Evolutionary conservation across 2,888 invertebrate genomes (phyloP).

Genomic region (Lagria hirta): DNA sequence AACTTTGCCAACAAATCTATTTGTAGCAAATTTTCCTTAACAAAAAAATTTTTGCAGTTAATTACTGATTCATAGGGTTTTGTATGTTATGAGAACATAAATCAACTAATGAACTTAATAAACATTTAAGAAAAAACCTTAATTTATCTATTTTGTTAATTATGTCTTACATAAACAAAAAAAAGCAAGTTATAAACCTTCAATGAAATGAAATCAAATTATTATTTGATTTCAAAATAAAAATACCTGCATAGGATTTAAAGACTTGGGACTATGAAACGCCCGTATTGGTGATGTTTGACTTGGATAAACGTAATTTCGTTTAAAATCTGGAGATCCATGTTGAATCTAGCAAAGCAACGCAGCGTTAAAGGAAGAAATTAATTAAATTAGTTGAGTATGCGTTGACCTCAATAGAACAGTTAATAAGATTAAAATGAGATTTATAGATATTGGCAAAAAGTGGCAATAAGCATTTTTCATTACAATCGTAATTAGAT

Average conservation of each 20-base stretch:
- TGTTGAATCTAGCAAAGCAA: conserved; percentile 54
- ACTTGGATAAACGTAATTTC: conserved; percentile 73
- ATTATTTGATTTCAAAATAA: too few relatives aligned
- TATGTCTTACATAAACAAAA: conserved; percentile 6
- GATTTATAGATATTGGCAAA: too few relatives aligned
- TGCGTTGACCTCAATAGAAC: too few relatives aligned
- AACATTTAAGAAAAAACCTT: conserved; percentile 3
- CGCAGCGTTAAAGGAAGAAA: conserved; percentile 42
- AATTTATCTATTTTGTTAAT: conserved; percentile 12
- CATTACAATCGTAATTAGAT: too few relatives aligned
- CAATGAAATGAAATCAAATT: too few relatives aligned
- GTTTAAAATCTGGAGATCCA: conserved; percentile 63
- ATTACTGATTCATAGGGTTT: too few relatives aligned
- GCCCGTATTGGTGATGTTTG: conserved; percentile 66
- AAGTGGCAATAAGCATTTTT: too few relatives aligned
- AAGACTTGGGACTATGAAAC: conserved; percentile 66
- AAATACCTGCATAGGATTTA: conserved; percentile 57
- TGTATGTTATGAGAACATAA: too few relatives aligned
- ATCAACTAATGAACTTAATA: neutral
- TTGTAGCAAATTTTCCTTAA: too few relatives aligned
- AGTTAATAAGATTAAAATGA: too few relatives aligned
- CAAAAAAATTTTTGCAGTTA: too few relatives aligned
- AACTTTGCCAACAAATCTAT: too few relatives aligned
- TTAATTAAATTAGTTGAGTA: conserved; percentile 22
- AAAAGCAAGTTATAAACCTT: conserved; percentile 7